Evolutionary conservation across 2,113 vertebrate genomes (phyloP).

Genomic region (Leucopsar rothschildi): DNA sequence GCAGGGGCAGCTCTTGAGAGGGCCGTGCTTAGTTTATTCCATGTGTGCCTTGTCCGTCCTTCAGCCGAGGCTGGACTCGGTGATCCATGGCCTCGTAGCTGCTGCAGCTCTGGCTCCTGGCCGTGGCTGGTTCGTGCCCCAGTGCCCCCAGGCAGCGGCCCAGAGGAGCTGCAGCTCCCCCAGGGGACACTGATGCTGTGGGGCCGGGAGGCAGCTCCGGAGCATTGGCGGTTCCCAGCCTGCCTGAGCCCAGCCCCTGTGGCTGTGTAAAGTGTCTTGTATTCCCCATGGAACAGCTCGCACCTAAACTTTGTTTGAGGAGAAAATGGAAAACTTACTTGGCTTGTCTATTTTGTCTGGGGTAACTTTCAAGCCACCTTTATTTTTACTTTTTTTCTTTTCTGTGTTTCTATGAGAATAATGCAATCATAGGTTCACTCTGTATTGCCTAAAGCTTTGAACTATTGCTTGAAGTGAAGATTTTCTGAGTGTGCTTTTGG

Average conservation of each 20-base stretch:
- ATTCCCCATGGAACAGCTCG: not conserved
- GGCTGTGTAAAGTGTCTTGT: not conserved
- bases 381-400: not conserved
- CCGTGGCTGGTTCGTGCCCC: not conserved
- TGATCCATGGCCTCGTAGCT: not conserved
- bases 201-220: not conserved
- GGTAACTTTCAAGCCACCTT: not conserved
- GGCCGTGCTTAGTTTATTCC: not conserved
- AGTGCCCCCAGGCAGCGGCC: not conserved
- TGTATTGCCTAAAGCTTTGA: not conserved
- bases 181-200: accelerated
- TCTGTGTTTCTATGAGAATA: not conserved
- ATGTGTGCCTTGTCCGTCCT: not conserved
- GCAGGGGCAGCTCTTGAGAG: not conserved
- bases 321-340: not conserved
- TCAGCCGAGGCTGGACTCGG: not conserved
- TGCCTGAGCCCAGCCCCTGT: not conserved
- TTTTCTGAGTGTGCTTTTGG: not conserved
- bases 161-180: accelerated
- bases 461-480: not conserved
- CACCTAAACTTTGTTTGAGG: not conserved
- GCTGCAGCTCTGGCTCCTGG: not conserved
- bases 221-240: accelerated
- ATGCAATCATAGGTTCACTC: not conserved
- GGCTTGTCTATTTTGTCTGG: not conserved